Base-by-base conservation (phyloP, 1,140 invertebrate genomes). In the Phenacoccus solenopsis region DNA sequence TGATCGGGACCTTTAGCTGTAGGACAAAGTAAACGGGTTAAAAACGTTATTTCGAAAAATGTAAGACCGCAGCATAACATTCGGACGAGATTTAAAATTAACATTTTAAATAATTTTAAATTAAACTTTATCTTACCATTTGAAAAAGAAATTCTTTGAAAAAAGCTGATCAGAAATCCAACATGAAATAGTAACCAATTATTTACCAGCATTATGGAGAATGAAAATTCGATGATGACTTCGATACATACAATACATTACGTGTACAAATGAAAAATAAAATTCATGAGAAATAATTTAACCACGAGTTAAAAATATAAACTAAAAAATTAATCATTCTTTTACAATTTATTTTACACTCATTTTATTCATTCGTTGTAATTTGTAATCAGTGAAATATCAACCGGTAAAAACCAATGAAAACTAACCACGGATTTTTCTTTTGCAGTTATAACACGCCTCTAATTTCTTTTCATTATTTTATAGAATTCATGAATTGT, bases 1-100 rank as follows among this genome's bases (percentile, higher is more conserved):
- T 87, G 91, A 74, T 79, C 79, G 28, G 80, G 79, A 71, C 79
- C 79, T 72, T 79, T 81, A 67, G 78, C 85, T 86, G 72, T 35
- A 20, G 0, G 49, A 10, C 2, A 32, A 2, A 61, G 1, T 64
- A 10, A n/a, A 16, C 20, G 12, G 16, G 2, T 49, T n/a, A 49
- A 16, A 49, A 3, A 9, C 16, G 38, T 9, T 4, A 49, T 2
- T 9, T 49, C 16, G 38, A 49, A n/a, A 16, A 16, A 4, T 16
- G 16, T 2, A 16, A 49, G 3, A 49, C 16, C 13, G 20, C 20
- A 49, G 16, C 38, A 49, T n/a, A 49, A 49, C 20, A 16, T n/a
- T 9, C 16, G 4, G 20, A n/a, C 20, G 20, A 49, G 3, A n/a
- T 9, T 16, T 10, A 49, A 16, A 49, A 10, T 16, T 2, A 49